phyloP scores from a whole-genome alignment of 2,888 invertebrate genomes.

The Drosophila incognita region DNA sequence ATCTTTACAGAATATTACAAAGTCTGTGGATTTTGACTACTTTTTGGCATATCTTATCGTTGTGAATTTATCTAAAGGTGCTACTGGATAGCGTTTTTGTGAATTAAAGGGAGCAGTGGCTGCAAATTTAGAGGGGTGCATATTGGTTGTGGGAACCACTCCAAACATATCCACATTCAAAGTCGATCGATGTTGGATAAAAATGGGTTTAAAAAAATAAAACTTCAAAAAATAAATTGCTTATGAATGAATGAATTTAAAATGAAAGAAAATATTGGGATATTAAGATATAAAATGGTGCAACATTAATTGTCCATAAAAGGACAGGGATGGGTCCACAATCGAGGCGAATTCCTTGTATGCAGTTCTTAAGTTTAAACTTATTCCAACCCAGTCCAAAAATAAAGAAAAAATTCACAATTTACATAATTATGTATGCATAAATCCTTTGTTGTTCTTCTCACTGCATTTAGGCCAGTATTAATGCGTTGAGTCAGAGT shows the following conservation, averaged over 20 bases:
- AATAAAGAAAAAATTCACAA: not conserved
- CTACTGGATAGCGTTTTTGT: conserved; percentile 46
- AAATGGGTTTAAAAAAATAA: not conserved
- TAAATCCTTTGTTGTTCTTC: not conserved
- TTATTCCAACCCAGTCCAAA: not conserved
- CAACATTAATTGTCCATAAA: not conserved
- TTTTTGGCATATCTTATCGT: conserved; percentile 22
- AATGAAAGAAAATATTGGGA: not conserved
- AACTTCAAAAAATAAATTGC: not conserved
- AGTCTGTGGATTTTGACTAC: not conserved
- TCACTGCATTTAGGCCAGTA: not conserved
- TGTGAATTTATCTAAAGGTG: conserved; percentile 52
- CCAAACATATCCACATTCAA: not conserved
- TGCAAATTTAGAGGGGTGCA: conserved; percentile 9
- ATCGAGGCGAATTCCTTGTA: not conserved
- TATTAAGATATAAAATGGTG: not conserved
- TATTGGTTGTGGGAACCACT: no score
- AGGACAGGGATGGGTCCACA: not conserved
- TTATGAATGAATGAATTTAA: not conserved
- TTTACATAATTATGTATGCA: not conserved
- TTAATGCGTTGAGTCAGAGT: not conserved
- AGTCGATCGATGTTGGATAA: not conserved
- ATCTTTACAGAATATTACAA: not conserved
- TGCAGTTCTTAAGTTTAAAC: not conserved
- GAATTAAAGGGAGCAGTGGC: conserved; percentile 25